Conservation (phyloP, 1,140 invertebrate genomes). For the Ephestia elutella region DNA sequence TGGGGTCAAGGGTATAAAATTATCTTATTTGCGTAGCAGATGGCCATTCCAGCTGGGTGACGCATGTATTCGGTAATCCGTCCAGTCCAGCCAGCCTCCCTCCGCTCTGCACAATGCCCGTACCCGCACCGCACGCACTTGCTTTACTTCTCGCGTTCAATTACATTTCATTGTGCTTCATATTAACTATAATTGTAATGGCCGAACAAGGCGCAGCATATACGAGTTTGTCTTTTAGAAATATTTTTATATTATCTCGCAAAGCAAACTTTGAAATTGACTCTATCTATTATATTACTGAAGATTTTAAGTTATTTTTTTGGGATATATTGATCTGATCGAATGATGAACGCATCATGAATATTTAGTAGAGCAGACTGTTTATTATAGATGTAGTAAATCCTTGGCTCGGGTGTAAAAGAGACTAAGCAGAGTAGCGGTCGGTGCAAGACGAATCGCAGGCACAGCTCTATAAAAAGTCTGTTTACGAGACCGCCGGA, state of each 20-base stretch:
- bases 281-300: no score
- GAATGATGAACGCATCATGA: no score
- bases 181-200: slow-evolving; percentile 61
- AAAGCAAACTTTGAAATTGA: no score
- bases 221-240: slow-evolving; percentile 16
- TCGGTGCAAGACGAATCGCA: slow-evolving; percentile 44
- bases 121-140: slow-evolving; percentile 9
- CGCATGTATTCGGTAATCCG: slow-evolving; percentile 10
- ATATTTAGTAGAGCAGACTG: background rate
- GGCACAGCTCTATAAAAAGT: slow-evolving; percentile 61
- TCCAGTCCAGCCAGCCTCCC: no score
- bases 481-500: slow-evolving; percentile 60
- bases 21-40: slow-evolving; percentile 14
- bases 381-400: slow-evolving; percentile 9
- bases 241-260: slow-evolving; percentile 2
- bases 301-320: no score
- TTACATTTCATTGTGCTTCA: slow-evolving; percentile 65
- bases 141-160: slow-evolving; percentile 45
- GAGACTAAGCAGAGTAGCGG: slow-evolving; percentile 34
- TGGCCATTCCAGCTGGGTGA: slow-evolving; percentile 17
- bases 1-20: slow-evolving; percentile 7
- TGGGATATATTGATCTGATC: no score
- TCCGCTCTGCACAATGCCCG: slow-evolving; percentile 9
- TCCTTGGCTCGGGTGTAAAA: slow-evolving; percentile 19
- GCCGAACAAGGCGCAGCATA: slow-evolving; percentile 14